Evolutionary conservation across 2,888 invertebrate genomes (phyloP), one percentile per base, ranked within the genome.

Genomic region (Apodemia zela): DNA sequence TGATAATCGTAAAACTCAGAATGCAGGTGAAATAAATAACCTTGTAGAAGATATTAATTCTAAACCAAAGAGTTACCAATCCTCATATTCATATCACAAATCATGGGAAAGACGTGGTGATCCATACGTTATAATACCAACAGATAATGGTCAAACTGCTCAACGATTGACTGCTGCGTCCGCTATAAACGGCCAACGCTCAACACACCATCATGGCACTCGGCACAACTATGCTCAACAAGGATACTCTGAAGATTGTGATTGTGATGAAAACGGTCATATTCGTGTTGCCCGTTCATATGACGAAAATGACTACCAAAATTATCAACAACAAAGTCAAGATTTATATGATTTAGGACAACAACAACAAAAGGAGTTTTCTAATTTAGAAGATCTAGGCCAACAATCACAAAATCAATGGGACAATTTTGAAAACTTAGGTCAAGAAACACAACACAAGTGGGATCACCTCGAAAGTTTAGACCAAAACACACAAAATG

Each of bases 101-200:
- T 83, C 92, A 29, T 92, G 92, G 92, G 92, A 92, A 71, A 84
- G 84, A 63, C 91, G 87, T 72, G 92, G 92, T 25, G 91, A 90
- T 70, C 92, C 92, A 10, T 92, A 92, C 62, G 76, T 90, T 8
- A 92, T 92, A 47, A 74, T 79, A 69, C 92, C 91, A n/a, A 76
- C 72, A 25, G 74, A 79, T 10, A 62, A 58, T 57, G 73, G 69
- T 25, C 81, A 81, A 72, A 68, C 74, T 54, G 79, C 83, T 10
- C 82, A 84, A 71, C 79, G 75, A 76, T 67, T 86, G 57, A 78
- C 78, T 35, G 74, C 81, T 59, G 73, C 75, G 59, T 76, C 82
- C 61, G 70, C 70, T 11, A 72, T 67, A 51, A 74, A 74, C 66
- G 77, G 74, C n/a, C 68, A 68, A 3, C 79, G 77, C 66, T 73